These are phyloP conservation scores for Paracentrotus lividus DNA, from an alignment of 53 echinoderm and acorn worm species.

Conservation along the genomic window DNA sequence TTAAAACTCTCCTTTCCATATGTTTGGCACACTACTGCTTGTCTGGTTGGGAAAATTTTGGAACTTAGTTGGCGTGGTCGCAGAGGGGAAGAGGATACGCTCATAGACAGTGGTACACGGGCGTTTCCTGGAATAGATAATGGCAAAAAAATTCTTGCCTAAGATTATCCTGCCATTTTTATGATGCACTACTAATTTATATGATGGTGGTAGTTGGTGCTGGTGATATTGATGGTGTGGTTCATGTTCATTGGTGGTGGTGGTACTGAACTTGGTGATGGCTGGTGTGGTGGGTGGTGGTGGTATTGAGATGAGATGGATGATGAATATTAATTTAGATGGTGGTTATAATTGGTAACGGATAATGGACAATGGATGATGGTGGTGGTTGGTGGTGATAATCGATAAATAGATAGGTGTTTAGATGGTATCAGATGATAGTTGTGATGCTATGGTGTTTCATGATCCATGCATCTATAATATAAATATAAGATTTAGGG, in stretches of 20 bases:
- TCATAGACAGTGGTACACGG: conserved; percentile 99
- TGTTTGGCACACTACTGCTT: conserved; percentile 92
- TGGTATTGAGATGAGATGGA: too few species aligned
- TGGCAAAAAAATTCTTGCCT: background rate
- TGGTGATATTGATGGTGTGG: background rate
- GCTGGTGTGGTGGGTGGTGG: too few species aligned
- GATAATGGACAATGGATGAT: too few species aligned
- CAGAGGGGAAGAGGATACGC: conserved; percentile 97
- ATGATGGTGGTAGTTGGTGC: background rate
- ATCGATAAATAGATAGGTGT: too few species aligned
- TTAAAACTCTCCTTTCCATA: conserved; percentile 99
- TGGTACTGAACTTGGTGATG: background rate
- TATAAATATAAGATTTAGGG: too few species aligned
- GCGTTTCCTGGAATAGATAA: conserved; percentile 90
- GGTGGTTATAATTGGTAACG: background rate
- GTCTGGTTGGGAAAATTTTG: conserved; percentile 98
- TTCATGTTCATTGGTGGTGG: background rate
- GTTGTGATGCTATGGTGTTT: background rate
- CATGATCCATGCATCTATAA: too few species aligned
- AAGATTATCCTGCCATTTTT: too few species aligned
- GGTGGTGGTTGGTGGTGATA: too few species aligned
- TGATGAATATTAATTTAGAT: too few species aligned
- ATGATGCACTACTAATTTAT: too few species aligned
- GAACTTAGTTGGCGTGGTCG: conserved; percentile 93
- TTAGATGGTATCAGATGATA: too few species aligned